Conservation (phyloP, 2,113 vertebrate genomes). For the Bos indicus region DNA sequence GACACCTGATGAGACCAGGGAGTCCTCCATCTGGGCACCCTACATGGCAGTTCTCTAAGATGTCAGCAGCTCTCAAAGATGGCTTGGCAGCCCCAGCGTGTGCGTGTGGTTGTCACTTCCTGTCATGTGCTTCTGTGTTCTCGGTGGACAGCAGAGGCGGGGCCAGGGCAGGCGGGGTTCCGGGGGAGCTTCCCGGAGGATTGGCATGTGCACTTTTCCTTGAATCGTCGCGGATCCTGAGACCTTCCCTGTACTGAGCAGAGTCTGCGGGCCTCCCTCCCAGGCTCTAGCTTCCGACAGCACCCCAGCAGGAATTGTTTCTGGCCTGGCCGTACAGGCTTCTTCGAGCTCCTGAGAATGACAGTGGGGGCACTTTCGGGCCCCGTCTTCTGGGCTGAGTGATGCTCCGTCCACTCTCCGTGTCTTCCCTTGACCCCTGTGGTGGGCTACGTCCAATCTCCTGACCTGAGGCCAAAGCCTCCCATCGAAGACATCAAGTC, state of each 20-base stretch:
- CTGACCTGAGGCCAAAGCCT: background rate
- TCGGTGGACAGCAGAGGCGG: fast-evolving
- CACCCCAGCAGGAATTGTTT: no score
- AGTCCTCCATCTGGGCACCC: fast-evolving
- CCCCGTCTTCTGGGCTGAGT: fast-evolving
- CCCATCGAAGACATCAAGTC: no score
- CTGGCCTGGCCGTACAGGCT: background rate
- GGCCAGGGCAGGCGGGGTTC: fast-evolving
- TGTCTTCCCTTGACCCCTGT: background rate
- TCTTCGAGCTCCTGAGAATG: background rate
- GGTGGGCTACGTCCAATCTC: background rate
- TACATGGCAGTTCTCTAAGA: background rate
- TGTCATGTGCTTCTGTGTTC: fast-evolving
- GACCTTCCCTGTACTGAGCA: background rate
- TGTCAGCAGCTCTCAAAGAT: fast-evolving
- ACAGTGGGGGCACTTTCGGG: background rate
- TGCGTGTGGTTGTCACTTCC: background rate
- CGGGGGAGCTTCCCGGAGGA: fast-evolving
- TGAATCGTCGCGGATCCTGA: background rate
- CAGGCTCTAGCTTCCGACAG: background rate
- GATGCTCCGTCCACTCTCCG: fast-evolving
- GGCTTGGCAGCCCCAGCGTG: fast-evolving
- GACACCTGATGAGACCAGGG: fast-evolving
- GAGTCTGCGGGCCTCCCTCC: background rate
- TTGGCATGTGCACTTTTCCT: fast-evolving